These are phyloP conservation scores for Epistrophe eligans DNA, from an alignment of 2,888 invertebrate species.

Conservation along the genomic window DNA sequence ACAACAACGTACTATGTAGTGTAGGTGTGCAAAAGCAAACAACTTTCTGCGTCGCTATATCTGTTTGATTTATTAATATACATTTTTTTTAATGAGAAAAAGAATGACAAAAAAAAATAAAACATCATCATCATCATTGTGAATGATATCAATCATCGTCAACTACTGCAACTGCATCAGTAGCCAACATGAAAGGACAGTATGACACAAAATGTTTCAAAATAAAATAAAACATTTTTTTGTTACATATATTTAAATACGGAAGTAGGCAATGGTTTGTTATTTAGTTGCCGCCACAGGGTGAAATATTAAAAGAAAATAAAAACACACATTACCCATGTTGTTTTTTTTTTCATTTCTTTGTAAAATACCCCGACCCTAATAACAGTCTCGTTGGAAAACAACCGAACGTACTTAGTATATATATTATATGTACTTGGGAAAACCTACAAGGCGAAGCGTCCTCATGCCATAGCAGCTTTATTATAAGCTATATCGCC, in stretches of 20 bases:
- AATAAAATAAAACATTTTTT: constrained; percentile 39
- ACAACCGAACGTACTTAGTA: constrained; percentile 2
- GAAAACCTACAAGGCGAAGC: constrained; percentile 23
- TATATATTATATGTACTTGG: neutral
- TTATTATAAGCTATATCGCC: constrained; percentile 9
- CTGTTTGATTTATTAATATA: constrained; percentile 42
- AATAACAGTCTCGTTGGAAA: constrained; percentile 37
- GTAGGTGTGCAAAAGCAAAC: constrained; percentile 67
- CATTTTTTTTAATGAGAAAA: constrained; percentile 1
- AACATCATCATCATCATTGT: constrained; percentile 24
- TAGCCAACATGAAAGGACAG: constrained; percentile 56
- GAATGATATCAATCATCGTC: constrained; percentile 73
- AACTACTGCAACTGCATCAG: constrained; percentile 10
- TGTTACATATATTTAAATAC: neutral
- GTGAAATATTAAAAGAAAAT: constrained; percentile 15
- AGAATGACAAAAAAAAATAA: constrained; percentile 7
- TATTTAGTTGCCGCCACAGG: constrained; percentile 2
- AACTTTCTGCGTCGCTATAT: constrained; percentile 60
- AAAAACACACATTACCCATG: constrained; percentile 10
- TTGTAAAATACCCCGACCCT: constrained; percentile 32
- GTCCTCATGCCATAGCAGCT: constrained; percentile 1
- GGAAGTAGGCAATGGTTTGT: constrained; percentile 21
- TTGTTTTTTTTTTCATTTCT: neutral
- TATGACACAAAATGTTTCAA: constrained; percentile 41
- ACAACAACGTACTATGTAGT: neutral